Conservation (phyloP, 2,888 invertebrate genomes). For the Aporophyla lueneburgensis region DNA sequence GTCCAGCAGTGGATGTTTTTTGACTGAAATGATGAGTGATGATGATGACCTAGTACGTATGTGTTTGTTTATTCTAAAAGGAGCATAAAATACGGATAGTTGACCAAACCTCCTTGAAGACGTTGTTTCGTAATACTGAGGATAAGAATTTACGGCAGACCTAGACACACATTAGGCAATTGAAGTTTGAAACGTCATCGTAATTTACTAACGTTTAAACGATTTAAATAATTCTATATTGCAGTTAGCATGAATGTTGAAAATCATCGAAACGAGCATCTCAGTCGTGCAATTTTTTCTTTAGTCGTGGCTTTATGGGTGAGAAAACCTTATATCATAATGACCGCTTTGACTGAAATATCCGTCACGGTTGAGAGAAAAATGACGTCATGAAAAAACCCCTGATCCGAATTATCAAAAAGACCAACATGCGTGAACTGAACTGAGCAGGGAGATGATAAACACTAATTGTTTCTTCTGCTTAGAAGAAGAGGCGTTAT, state of each 20-base stretch:
- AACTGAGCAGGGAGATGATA: not conserved
- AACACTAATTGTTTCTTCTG: not conserved
- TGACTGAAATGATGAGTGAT: too few species aligned
- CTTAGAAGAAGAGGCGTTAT: not conserved
- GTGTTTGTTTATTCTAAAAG: too few species aligned
- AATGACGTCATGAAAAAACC: not conserved
- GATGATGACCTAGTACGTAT: too few species aligned
- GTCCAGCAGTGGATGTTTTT: too few species aligned
- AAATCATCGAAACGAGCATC: not conserved
- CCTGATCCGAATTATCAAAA: not conserved
- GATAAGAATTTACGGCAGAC: not conserved
- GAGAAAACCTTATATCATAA: not conserved
- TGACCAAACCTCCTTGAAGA: not conserved
- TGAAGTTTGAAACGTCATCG: not conserved
- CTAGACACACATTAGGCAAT: not conserved
- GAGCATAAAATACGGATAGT: slow-evolving; percentile 4
- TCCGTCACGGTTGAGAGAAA: not conserved
- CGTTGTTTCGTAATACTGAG: not conserved
- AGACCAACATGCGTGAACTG: not conserved
- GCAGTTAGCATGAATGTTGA: not conserved
- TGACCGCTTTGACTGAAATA: not conserved
- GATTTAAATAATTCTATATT: not conserved
- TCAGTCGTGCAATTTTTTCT: not conserved
- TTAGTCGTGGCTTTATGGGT: not conserved
- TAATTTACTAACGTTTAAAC: not conserved